Evolutionary conservation across 2,113 vertebrate species (phyloP), one percentile per base, ranked within the genome.

Genomic region (Notothenia rossii): DNA sequence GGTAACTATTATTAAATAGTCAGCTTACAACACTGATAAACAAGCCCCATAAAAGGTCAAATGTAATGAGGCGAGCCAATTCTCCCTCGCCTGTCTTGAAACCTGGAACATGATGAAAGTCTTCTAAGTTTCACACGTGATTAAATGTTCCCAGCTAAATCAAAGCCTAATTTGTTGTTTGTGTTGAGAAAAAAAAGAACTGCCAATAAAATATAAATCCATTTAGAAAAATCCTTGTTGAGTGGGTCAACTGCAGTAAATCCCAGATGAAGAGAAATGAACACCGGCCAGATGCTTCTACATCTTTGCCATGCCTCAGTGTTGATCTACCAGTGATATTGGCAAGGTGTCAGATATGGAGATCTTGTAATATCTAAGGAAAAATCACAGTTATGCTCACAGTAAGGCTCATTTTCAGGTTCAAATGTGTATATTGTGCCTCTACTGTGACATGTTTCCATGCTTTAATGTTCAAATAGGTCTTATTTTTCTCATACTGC

Each of bases 221-320:
- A 51, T 6, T 33, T 40, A 45, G 13, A 14, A 72, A 29, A 65
- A 72, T 25, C 11, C 62, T 20, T 15, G 54, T 54, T 5, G 43
- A 20, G 54, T 20, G 77, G 49, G 63, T 62, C 7, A 63, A 77
- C 76, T 59, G 70, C 48, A 79, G 55, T 60, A 36, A 77, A 84
- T 49, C 73, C 45, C 53, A 77, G 77, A 59, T 1, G n/a, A 49
- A 72, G 18, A 22, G 64, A 60, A 54, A 53, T 14, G 14, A 79
- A 15, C 53, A 69, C 8, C 62, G 68, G 75, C 64, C 79, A 74
- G 20, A 29, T 43, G 63, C 61, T 6, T 62, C n/a, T 22, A 51
- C 43, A n/a, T 73, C 20, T 59, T 83, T 77, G 59, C 69, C 10
- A 63, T 2, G 36, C 60, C 10, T 55, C 36, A 48, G 66, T 70